phyloP scores from a whole-genome alignment of 2,888 invertebrate genomes.

The Poecilobothrus nobilitatus region DNA sequence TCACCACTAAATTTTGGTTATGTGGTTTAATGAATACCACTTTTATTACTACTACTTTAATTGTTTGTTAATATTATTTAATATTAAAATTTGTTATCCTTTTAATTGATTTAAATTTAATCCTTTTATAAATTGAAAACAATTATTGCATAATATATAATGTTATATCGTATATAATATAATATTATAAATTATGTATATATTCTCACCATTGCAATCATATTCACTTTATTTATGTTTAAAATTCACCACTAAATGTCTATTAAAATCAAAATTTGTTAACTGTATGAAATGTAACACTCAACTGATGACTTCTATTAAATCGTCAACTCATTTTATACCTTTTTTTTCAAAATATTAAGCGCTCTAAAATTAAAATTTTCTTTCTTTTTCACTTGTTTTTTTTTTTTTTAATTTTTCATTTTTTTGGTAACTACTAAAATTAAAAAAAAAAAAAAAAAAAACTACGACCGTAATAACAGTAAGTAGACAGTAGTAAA shows the following conservation, averaged over 20 bases:
- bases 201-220: not conserved
- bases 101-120: no score
- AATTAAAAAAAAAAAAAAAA: not conserved
- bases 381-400: not conserved
- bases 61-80: no score
- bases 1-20: no score
- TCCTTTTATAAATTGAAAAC: no score
- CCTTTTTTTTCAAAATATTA: not conserved
- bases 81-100: no score
- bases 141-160: no score
- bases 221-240: not conserved
- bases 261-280: not conserved
- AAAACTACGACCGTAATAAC: no score
- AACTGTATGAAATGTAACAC: not conserved
- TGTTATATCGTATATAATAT: no score
- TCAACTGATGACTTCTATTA: not conserved
- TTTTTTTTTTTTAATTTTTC: not conserved
- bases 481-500: no score
- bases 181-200: no score
- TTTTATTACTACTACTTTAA: no score
- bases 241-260: not conserved
- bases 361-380: not conserved
- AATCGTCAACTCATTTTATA: conserved; percentile 1
- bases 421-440: not conserved
- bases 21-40: no score